Conservation (phyloP, 2,113 vertebrate genomes). For the Eurystomus gularis region DNA sequence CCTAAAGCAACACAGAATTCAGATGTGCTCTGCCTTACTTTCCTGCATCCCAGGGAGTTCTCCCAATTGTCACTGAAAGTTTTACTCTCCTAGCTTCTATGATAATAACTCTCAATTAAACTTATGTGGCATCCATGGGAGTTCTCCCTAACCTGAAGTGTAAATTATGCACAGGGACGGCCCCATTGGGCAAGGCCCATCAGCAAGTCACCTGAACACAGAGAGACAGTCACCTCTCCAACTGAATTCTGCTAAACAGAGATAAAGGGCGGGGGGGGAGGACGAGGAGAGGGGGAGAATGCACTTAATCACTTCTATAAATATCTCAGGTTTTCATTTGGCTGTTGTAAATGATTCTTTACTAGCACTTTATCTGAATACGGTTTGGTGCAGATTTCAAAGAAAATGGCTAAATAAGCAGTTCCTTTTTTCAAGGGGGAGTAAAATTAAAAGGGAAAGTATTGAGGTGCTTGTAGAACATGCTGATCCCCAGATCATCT, state of each 20-base stretch:
- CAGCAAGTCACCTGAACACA: background rate
- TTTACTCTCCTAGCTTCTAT: background rate
- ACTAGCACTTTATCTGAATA: background rate
- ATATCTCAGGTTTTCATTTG: background rate
- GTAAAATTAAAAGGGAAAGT: background rate
- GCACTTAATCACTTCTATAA: background rate
- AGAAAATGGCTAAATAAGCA: background rate
- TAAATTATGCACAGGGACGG: background rate
- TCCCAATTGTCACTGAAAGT: background rate
- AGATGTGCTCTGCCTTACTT: background rate
- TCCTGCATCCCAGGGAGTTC: background rate
- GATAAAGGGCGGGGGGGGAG: background rate
- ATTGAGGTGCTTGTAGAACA: background rate
- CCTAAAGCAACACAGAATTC: background rate
- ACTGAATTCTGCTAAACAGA: background rate
- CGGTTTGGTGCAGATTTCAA: background rate
- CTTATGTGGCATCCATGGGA: accelerated
- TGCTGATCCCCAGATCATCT: background rate
- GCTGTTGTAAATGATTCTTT: background rate
- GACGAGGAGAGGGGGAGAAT: background rate
- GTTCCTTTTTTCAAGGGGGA: background rate
- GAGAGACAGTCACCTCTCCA: background rate
- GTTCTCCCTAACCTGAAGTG: background rate
- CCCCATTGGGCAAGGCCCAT: background rate
- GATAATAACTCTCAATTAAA: background rate